Evolutionary conservation across 2,797 vertebrate genomes (phyloP).

Genomic region (Lepidocolaptes lacrymiger): DNA sequence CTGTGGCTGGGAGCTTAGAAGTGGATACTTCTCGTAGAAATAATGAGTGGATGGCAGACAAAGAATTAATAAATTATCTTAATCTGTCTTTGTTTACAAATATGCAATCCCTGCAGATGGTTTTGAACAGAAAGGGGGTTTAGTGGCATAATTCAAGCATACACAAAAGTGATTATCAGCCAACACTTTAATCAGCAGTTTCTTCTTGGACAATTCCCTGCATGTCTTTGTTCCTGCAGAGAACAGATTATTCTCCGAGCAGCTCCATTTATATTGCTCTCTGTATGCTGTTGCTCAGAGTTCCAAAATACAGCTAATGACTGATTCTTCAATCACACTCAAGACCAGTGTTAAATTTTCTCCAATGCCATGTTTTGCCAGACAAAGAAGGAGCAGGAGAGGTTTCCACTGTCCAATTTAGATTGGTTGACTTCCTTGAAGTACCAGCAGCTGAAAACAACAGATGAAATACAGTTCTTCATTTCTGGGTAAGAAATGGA

Average conservation of each 20-base stretch:
- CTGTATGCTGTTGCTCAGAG: background rate
- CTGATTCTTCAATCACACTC: background rate
- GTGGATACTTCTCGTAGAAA: conserved; percentile 33
- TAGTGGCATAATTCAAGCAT: conserved; percentile 42
- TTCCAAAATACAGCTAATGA: background rate
- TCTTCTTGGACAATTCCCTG: conserved; percentile 40
- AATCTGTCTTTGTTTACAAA: conserved; percentile 65
- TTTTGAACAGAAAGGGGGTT: conserved; percentile 49
- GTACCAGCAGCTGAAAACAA: background rate
- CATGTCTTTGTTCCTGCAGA: background rate
- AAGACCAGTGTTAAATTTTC: background rate
- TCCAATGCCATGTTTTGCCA: background rate
- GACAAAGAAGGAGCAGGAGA: background rate
- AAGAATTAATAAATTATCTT: conserved; percentile 66
- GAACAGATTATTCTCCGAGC: background rate
- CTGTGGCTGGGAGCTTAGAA: conserved; percentile 37
- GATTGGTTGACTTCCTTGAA: background rate
- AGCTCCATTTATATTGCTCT: background rate
- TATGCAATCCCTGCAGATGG: conserved; percentile 40
- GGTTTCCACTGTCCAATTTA: background rate
- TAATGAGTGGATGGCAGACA: conserved; percentile 53
- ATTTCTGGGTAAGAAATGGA: background rate
- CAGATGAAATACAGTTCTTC: background rate
- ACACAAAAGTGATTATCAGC: conserved; percentile 34
- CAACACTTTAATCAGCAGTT: conserved; percentile 32